Evolutionary conservation across 1,140 invertebrate genomes (phyloP), one percentile per base, ranked within the genome.

Genomic region (Megathymus violae): DNA sequence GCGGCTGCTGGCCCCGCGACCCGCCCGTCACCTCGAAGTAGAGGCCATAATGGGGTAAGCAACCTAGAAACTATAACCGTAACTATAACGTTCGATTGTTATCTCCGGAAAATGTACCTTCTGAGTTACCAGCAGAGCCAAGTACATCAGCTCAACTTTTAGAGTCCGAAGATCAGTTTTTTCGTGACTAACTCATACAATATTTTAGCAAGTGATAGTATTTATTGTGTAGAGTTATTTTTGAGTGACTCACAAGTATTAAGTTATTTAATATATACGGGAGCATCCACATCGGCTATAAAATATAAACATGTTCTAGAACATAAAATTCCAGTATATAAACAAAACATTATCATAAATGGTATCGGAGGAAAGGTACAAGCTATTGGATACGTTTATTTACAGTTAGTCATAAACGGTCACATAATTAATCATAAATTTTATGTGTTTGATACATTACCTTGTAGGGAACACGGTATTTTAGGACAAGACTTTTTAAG

Each of bases 401-500:
- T 71, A 62, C 9, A 59, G 15, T 51, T 69, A 40, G 6, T 50
- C 10, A 38, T 51, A 25, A 22, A 36, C 15, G 7, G 44, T 10
- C n/a, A 64, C 48, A 44, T 7, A 15, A 47, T 69, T 9, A 27
- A 27, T 22, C 59, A 74, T 61, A 54, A 65, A 17, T 71, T 74
- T 47, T 66, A 56, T 68, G 48, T 71, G 25, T 68, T 74, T 27
- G 13, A 66, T 47, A 51, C 19, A n/a, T 25, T 74, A 41, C 65
- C 71, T 11, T 64, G 58, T 61, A 43, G 50, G 38, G 51, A 47
- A 1, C 22, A 38, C 54, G 65, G 71, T 5, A 74, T 71, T 40
- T 25, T 71, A n/a, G 71, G 71, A n/a, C 44, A 59, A 27, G 71
- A 74, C 6, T 74, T 71, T 41, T 58, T 73, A 14, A 44, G 11